Base-by-base conservation (phyloP, 2,797 vertebrate genomes). In the Psittacula echo region DNA sequence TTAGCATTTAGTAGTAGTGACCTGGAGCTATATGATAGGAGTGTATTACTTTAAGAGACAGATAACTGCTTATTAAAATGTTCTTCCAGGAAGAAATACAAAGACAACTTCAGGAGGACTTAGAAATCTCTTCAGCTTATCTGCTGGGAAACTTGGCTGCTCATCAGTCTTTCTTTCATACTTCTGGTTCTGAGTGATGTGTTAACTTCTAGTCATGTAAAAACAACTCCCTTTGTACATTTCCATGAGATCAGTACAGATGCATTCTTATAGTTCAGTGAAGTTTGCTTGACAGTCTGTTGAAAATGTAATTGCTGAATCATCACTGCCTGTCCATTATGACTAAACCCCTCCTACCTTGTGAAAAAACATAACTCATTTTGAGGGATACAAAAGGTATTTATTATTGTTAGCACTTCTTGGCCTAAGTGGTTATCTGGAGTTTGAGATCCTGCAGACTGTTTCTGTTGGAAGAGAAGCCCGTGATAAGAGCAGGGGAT, bases 271-370 rank as follows among this genome's bases (percentile, higher is more conserved):
- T 60, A 89, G 85, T 76, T 84, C 91, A 88, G 12, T 90, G 79
- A 89, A 88, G 79, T 91, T 91, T 84, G 54, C 66, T 27, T 75
- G 92, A 91, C 82, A 79, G 66, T 86, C 73, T 66, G 62, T 65
- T 96, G 89, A 93, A 90, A 91, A 91, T 60, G 42, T 80, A 91
- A 88, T 50, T 92, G 89, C 82, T 95, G 95, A 95, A 72, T 93
- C 91, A 96, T 67, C 79, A 60, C 73, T 86, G 89, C 62, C 76
- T 92, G 79, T 80, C 74, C 79, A 64, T 89, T 94, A 65, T 91
- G 79, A 91, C 32, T 68, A 92, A 97, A 94, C 48, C 66, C 42
- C 87, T 73, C 85, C 73, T 87, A 96, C 92, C 91, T 94, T 96
- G 89, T 90, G 83, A 92, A 88, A 50, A 94, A 94, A 80, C 79